These are phyloP conservation scores for Himalopsyche tibetana DNA, from an alignment of 2,888 invertebrate species.

Conservation along the genomic window DNA sequence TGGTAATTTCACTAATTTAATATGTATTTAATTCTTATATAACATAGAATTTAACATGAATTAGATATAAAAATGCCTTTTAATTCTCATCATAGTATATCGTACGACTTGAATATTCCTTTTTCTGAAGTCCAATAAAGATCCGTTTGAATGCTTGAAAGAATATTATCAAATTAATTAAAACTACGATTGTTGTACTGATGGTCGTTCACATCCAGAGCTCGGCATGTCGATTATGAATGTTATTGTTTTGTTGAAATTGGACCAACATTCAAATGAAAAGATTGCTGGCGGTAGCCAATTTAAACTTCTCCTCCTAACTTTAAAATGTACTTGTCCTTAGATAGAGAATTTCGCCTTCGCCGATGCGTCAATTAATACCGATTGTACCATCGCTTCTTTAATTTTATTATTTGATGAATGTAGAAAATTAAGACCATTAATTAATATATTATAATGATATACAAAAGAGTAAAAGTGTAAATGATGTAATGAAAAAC, in stretches of 20 bases:
- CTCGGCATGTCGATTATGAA: neutral
- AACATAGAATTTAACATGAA: neutral
- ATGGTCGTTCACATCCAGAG: no score
- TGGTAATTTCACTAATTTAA: neutral
- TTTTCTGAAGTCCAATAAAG: no score
- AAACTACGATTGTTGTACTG: no score
- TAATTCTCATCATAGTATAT: neutral
- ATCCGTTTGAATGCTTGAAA: no score
- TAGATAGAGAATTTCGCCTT: conserved; percentile 38
- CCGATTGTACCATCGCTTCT: conserved; percentile 38
- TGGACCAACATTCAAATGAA: conserved; percentile 14
- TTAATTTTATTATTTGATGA: conserved; percentile 41
- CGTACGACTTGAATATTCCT: no score
- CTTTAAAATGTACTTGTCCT: conserved; percentile 34
- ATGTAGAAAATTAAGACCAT: conserved; percentile 33
- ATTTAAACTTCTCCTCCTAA: conserved; percentile 19
- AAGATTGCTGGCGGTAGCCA: conserved; percentile 18
- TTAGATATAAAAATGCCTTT: conserved; percentile 38
- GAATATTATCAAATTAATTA: no score
- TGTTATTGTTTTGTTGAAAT: conserved; percentile 17
- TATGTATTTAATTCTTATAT: neutral
- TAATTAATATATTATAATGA: conserved; percentile 36
- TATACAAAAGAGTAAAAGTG: conserved; percentile 38
- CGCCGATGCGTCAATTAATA: conserved; percentile 29
- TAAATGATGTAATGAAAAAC: conserved; percentile 29